These are phyloP conservation scores for Pogonognathellus flavescens DNA, from an alignment of 1,140 invertebrate species.

Conservation along the genomic window DNA sequence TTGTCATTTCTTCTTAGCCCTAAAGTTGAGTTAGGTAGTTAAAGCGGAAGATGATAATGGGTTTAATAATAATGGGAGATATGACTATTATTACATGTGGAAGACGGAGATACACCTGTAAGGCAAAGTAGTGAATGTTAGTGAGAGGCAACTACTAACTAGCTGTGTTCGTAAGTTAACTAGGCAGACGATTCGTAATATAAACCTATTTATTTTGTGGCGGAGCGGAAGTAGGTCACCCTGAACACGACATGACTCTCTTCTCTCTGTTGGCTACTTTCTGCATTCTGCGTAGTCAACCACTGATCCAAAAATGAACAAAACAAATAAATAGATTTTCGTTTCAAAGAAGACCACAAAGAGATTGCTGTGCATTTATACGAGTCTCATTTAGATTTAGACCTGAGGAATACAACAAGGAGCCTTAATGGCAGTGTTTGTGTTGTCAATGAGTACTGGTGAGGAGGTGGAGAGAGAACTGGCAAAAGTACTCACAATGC, in stretches of 20 bases:
- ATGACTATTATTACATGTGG: not conserved
- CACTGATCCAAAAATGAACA: not conserved
- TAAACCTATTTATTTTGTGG: not conserved
- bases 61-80: not conserved
- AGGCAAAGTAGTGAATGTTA: not conserved
- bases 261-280: not conserved
- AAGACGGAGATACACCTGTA: no score
- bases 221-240: not conserved
- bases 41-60: no score
- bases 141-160: not conserved
- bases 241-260: conserved; percentile 9
- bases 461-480: no score
- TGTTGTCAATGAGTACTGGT: no score
- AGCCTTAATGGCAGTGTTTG: no score
- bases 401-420: no score
- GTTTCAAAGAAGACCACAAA: not conserved
- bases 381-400: not conserved
- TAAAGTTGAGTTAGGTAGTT: no score
- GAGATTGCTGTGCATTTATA: not conserved
- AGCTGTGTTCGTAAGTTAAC: not conserved
- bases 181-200: not conserved
- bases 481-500: no score
- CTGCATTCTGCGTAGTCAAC: not conserved
- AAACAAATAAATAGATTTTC: conserved; percentile 12
- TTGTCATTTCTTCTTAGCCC: no score